phyloP scores from a whole-genome alignment of 37 sponge, comb jelly and placozoan genomes.

The Petrosia ficiformis region DNA sequence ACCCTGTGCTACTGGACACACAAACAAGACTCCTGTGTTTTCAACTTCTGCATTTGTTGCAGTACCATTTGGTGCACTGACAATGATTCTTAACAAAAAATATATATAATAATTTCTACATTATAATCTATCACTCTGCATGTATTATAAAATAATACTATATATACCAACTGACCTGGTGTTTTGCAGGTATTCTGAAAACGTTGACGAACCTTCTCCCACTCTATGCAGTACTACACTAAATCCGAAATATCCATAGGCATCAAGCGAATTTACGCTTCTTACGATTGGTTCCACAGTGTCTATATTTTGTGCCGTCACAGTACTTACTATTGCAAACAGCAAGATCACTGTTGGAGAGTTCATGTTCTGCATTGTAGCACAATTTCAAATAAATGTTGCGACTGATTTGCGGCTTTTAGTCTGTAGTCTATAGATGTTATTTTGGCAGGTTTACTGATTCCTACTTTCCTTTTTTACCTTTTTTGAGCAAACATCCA shows the following conservation, averaged over 20 bases:
- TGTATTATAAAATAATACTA: neutral
- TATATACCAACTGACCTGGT: conserved; percentile 16
- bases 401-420: too few relatives aligned
- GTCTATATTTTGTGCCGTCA: conserved; percentile 39
- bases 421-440: too few relatives aligned
- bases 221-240: conserved; percentile 30
- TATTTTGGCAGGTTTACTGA: too few relatives aligned
- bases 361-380: neutral
- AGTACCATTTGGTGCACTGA: conserved; percentile 48
- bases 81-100: conserved; percentile 37
- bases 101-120: too few relatives aligned
- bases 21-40: conserved; percentile 44
- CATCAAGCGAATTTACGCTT: neutral
- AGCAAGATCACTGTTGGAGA: neutral
- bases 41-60: neutral
- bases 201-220: neutral
- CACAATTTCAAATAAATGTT: too few relatives aligned
- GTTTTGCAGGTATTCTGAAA: neutral
- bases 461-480: too few relatives aligned
- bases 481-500: too few relatives aligned
- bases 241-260: conserved; percentile 34
- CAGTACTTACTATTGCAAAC: neutral
- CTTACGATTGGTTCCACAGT: conserved; percentile 43
- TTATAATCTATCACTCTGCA: neutral
- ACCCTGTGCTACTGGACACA: conserved; percentile 27